Base-by-base conservation (phyloP, 2,797 vertebrate genomes). In the Anguilla pacifica region DNA sequence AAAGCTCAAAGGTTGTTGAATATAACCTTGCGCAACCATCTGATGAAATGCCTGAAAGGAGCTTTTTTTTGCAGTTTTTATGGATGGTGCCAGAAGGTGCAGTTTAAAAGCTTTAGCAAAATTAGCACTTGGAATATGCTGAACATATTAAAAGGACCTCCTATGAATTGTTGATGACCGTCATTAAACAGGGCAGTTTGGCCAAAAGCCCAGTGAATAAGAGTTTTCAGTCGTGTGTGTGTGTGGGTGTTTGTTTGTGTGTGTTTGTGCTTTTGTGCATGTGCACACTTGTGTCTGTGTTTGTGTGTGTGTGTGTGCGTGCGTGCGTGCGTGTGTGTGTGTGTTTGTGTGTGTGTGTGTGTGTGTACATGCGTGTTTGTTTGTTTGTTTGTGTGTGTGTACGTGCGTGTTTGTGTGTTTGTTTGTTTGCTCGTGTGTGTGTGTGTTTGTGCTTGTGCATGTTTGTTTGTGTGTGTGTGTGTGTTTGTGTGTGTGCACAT, bases 71-170 rank as follows among this genome's bases (percentile, higher is more conserved):
- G 77, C 77, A 1, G 9, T 81, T 19, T 43, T 10, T 81, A 25
- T 49, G 43, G 43, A 49, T n/a, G 39, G 77, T 81, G 77, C 77
- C 77, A 81, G 77, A 81, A 81, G 77, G 77, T 81, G 39, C 22
- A 25, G 43, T 81, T 81, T 46, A 49, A 49, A 81, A 81, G 77
- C 77, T 49, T 81, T 49, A 25, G 43, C 17, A 81, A 49, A 81
- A 46, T 46, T 81, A 81, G 43, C 77, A 46, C 11, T 81, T 81
- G 77, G 77, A 81, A 81, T 81, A 49, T 81, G 77, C 77, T 81
- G 77, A 81, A 81, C 77, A 81, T 81, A 81, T 81, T 81, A 81
- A 81, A 81, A 81, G 72, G 77, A 43, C 39, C 77, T 81, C 17
- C 77, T 81, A 81, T 81, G 77, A 81, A 81, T 81, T 81, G 77